A percentile compares a stretch with the other conserved stretches of the same genome.
Conservation (phyloP, 2,888 invertebrate species). For the Zaprionus obscuricornis region DNA sequence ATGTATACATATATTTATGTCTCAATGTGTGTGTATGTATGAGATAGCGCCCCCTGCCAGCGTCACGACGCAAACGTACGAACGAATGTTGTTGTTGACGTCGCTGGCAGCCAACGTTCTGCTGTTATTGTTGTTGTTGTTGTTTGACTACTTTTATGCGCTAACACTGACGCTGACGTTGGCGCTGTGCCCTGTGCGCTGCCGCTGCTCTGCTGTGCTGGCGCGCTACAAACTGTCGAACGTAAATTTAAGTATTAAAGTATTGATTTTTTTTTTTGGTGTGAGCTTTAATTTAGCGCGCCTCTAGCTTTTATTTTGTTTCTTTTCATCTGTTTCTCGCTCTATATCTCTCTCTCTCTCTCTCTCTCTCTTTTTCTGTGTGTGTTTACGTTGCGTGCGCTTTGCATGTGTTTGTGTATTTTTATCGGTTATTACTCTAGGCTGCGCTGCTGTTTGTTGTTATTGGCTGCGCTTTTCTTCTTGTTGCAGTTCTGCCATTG, state of each 20-base stretch:
- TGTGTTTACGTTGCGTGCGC: conserved; percentile 21
- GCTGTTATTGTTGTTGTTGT: conserved; percentile 23
- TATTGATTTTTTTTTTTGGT: conserved; percentile 71
- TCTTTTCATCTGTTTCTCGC: conserved; percentile 6
- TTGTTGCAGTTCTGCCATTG: conserved; percentile 10
- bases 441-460: conserved; percentile 25
- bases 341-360: background rate
- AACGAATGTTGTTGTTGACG: conserved; percentile 5
- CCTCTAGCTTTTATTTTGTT: conserved; percentile 43
- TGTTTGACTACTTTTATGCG: conserved; percentile 30
- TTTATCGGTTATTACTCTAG: conserved; percentile 67
- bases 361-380: background rate
- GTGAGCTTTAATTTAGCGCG: conserved; percentile 71
- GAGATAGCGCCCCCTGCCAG: conserved; percentile 43
- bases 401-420: conserved; percentile 42
- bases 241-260: conserved; percentile 55
- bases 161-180: conserved; percentile 12
- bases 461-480: conserved; percentile 8
- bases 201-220: conserved; percentile 18
- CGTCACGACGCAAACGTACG: too few species aligned
- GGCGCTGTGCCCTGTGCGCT: conserved; percentile 5
- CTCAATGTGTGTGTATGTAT: conserved; percentile 3
- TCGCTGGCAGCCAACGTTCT: conserved; percentile 8
- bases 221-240: conserved; percentile 25
- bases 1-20: conserved; percentile 15